These are phyloP conservation scores for Dendrocopos noguchii DNA, from an alignment of 2,113 vertebrate genomes.

Conservation along the genomic window DNA sequence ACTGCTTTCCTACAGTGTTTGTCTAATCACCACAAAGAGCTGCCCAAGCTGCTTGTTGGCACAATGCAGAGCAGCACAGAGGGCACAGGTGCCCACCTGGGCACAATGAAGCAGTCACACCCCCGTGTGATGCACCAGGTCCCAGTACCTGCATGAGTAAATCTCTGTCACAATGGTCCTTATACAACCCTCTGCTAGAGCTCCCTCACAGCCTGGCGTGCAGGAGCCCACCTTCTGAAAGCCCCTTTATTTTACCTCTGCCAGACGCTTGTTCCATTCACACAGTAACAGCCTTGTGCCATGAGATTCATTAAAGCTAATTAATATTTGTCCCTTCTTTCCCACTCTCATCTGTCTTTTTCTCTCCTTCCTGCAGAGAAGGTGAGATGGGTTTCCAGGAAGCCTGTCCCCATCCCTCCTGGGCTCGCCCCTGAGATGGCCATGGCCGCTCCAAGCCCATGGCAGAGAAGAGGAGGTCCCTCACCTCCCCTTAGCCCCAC, in stretches of 20 bases:
- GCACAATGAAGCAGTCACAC: background rate
- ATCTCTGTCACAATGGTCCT: background rate
- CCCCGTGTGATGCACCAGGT: accelerated
- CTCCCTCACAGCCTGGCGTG: accelerated
- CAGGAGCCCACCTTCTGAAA: background rate
- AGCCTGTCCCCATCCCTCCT: accelerated
- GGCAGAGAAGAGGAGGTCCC: background rate
- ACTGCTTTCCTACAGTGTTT: background rate
- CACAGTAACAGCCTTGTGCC: background rate
- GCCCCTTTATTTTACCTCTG: background rate
- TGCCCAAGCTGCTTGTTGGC: no score
- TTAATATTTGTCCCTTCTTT: background rate
- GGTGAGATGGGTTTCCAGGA: accelerated
- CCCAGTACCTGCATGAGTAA: background rate
- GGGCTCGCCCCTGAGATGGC: background rate
- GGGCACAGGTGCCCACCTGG: background rate
- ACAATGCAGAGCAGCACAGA: accelerated
- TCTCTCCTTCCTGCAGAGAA: accelerated
- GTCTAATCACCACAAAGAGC: background rate
- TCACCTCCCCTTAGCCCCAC: accelerated
- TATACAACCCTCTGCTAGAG: accelerated
- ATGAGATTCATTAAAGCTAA: accelerated
- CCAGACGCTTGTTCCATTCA: background rate
- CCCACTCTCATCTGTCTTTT: accelerated
- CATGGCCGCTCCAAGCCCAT: accelerated